Evolutionary conservation across 2,888 invertebrate species (phyloP), one percentile per base, ranked within the genome.

Genomic region (Trissolcus brochymenae): DNA sequence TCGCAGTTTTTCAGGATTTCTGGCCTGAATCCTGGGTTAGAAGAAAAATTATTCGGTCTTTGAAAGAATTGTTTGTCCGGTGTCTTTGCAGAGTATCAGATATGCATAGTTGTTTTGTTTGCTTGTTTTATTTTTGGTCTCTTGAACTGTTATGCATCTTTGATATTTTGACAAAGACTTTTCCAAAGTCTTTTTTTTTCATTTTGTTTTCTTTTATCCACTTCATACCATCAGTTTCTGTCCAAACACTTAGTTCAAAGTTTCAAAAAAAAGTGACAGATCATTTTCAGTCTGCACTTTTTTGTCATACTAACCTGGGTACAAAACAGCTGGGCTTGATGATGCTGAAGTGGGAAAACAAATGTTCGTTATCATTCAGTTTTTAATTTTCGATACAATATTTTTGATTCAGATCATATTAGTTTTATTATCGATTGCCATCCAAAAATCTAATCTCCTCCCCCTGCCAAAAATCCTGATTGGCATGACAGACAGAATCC

Each of bases 1-100:
- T 88, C 88, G 68, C 89, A 89, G 65, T 86, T 84, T 29, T 85
- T 87, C 66, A 88, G 81, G 75, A 89, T 86, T 83, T 89, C 89
- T 29, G 87, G 88, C 70, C 84, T 86, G 82, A 87, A 89, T 84
- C 89, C 89, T 89, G 78, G 6, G 67, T 60, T 66, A 74, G 61
- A 78, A 66, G 81, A 76, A 77, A 67, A 75, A 14, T 53, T 53
- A 53, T 54, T 54, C 6, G 7, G 35, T 7, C 35, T 35, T 35
- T 35, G 35, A 11, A 35, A 25, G 6, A 25, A 25, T 25, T 4
- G 2, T 25, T 25, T 43, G 43, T n/a, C 13, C 13, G 4, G 13
- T 14, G 43, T 49, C 49, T 49, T 49, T 49, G 17, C 49, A 17
- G 25, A 6, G 16, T 61, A 54, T 64, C 64, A 54, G 29, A 50